Conservation (phyloP, 2,113 vertebrate genomes). For the Cyrtonyx montezumae region DNA sequence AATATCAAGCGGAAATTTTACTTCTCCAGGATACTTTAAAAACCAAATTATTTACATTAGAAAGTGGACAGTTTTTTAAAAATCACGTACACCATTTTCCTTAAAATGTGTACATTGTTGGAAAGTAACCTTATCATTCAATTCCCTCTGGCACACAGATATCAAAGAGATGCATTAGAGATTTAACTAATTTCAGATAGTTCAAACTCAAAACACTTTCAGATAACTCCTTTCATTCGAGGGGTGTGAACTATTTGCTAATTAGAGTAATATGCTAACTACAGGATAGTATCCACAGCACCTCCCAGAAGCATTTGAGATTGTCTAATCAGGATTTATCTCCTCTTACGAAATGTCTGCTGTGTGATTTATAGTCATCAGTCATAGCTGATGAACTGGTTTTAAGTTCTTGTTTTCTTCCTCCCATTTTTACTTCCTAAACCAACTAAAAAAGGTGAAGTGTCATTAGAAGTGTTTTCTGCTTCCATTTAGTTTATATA, state of each 20-base stretch:
- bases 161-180: neutral
- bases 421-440: conserved; percentile 20
- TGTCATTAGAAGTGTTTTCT: neutral
- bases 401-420: conserved; percentile 46
- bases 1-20: neutral
- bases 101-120: neutral
- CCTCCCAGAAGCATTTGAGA: conserved; percentile 21
- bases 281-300: neutral
- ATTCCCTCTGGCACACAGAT: neutral
- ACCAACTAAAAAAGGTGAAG: neutral
- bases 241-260: neutral
- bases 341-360: conserved; percentile 25
- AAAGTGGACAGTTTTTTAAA: neutral
- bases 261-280: neutral
- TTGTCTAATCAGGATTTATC: conserved; percentile 13
- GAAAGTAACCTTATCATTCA: neutral
- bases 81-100: neutral
- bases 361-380: conserved; percentile 13
- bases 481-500: neutral
- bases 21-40: neutral
- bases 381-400: conserved; percentile 41
- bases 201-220: neutral
- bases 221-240: neutral
- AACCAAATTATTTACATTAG: neutral
- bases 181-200: neutral